Evolutionary conservation across 2,113 vertebrate species (phyloP), one percentile per base, ranked within the genome.

Genomic region (Lophius piscatorius): DNA sequence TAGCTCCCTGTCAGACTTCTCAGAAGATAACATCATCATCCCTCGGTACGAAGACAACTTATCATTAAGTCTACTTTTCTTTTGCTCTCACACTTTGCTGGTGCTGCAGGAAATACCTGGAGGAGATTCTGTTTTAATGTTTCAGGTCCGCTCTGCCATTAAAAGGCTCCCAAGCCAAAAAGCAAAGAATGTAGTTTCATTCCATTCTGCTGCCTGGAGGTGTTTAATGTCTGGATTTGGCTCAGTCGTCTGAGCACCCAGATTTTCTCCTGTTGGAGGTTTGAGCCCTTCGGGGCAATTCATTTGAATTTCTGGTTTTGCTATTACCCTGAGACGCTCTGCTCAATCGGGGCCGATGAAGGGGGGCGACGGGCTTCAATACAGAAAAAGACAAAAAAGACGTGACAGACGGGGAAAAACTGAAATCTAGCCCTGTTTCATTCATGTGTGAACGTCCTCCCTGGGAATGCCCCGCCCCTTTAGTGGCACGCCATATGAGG

Each of bases 211-310:
- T 22, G 33, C 64, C 60, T n/a, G 11, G 12, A 78, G 65, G 34
- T 70, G 9, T 74, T 78, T 74, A 57, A 74, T 9, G 49, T 70
- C 60, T 57, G 55, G 62, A 36, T 70, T 9, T 33, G 13, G 35
- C 54, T 62, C 67, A 23, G 66, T 33, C 1, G 8, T 36, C 67
- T 66, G 61, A 76, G 20, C 10, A 22, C 24, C 23, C 60, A 61
- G 54, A 59, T 41, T 48, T 26, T 29, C 16, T 31, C 9, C 35
- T 34, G 51, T 22, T 12, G 18, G 59, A 16, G 49, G 38, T 61
- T 24, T 0, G 12, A 34, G n/a, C 7, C 51, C 70, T 71, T 46
- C 61, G 26, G 50, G 68, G 46, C 45, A 77, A 70, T 81, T 70
- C 58, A 77, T 74, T 51, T 57, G 61, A 65, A 35, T 52, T 48